These are phyloP conservation scores for Drosophila trapezifrons DNA, from an alignment of 1,140 invertebrate genomes.

Conservation along the genomic window DNA sequence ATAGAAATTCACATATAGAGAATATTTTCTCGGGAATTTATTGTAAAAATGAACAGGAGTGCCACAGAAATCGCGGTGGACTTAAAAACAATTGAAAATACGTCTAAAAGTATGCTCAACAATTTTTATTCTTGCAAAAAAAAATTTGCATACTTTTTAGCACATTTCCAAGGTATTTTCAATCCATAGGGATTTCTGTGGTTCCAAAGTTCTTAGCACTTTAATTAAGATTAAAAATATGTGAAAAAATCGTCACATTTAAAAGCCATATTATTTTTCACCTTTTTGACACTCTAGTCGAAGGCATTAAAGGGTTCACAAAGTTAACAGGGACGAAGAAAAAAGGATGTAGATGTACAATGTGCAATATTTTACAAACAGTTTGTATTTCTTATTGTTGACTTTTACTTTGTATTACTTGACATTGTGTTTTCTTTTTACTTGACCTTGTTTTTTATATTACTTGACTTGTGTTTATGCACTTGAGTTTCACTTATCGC, in stretches of 20 bases:
- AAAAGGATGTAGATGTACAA: neutral
- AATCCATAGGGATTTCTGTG: neutral
- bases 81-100: neutral
- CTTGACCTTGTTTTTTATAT: constrained; percentile 11
- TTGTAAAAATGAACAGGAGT: neutral
- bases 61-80: neutral
- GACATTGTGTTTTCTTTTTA: constrained; percentile 2
- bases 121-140: neutral
- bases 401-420: constrained; percentile 18
- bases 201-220: no score
- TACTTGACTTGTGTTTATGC: constrained; percentile 33
- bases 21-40: neutral
- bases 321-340: constrained; percentile 5
- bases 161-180: neutral
- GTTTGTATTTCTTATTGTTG: neutral
- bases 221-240: no score
- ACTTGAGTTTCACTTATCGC: constrained; percentile 4
- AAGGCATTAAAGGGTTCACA: constrained; percentile 6
- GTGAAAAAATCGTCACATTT: neutral
- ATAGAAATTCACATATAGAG: no score
- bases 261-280: neutral
- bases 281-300: neutral
- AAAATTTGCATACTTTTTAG: neutral
- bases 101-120: no score
- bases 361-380: constrained; percentile 38